Evolutionary conservation across 2,797 vertebrate species (phyloP), one percentile per base, ranked within the genome.

Genomic region (Threskiornis aethiopicus): DNA sequence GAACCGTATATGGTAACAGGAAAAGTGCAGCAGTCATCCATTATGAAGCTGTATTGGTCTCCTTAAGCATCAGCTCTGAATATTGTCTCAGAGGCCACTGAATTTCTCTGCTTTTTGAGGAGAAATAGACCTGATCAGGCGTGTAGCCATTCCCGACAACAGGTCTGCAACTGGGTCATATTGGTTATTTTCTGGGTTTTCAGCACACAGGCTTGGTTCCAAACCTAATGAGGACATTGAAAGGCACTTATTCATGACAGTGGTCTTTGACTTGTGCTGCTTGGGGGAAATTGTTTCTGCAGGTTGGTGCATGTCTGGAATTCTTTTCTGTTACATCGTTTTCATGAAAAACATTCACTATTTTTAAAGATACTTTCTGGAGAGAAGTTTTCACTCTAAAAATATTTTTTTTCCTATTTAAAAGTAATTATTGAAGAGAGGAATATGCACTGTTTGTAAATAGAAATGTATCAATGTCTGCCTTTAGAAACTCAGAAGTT

Each of bases 1-100:
- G 41, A 52, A n/a, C 25, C 2, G 1, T 35, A 46, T 19, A 8
- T 0, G 2, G 33, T 20, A 73, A 16, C 16, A 55, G 19, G 17
- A 81, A 20, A 71, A 59, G 16, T 39, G 31, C 57, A 86, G 44
- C 31, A 55, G n/a, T 29, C 13, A 20, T 64, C 59, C 41, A 10
- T 73, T 73, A 25, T 26, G 71, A 90, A 69, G 31, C 33, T 35
- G 4, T n/a, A 5, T 13, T 76, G 29, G 31, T 80, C 17, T 51
- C 28, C 28, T 62, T 70, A 18, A 84, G 15, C 35, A 51, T 54
- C 67, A 72, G 11, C 35, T 77, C 65, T 62, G 42, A 71, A 71
- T 47, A 24, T 29, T 78, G 7, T 41, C 33, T 65, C 26, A 55
- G 46, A 70, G 37, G 12, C 17, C 57, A 4, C 22, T 16, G 14